Evolutionary conservation across 2,888 invertebrate genomes (phyloP), one percentile per base, ranked within the genome.

Genomic region (Leptodirus hochenwartii): DNA sequence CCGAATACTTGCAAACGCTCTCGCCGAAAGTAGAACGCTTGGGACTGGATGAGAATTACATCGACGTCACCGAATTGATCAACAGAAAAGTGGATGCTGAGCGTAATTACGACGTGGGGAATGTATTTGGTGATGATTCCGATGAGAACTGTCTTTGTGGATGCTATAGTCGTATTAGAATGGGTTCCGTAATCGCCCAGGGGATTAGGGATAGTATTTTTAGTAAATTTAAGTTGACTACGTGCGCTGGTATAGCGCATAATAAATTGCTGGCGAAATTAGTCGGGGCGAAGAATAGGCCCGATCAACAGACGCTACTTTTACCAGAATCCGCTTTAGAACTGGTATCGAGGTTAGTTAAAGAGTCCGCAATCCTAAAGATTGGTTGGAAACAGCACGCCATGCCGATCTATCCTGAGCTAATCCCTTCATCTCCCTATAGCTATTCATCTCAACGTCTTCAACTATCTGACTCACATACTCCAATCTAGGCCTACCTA

Each of bases 261-360:
- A 87, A 85, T 51, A 87, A 87, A 56, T 53, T 85, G 34, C 52
- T 85, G 45, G 76, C 85, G 3, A 87, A 87, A 56, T 55, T 87
- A 37, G 72, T 66, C 27, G 75, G 78, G 38, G 62, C 66, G 22
- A 56, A 68, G 37, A 64, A 80, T 47, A 82, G 81, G 51, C 85
- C 87, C 4, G 75, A 84, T 51, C 70, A 81, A 45, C 85, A 87
- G 53, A 82, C 84, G 1, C 64, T 73, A 15, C 58, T 84, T 37
- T 75, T 69, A 38, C 80, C 85, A 4, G 69, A 70, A 37, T 64
- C 68, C 44, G 70, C 68, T 5, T 53, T 62, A 29, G 60, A 61
- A 35, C 66, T 84, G 41, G 64, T 85, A 60, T 61, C 66, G 2
- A 65, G 66, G 15, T 56, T 28, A 16, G 15, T 82, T 36, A 56